Evolutionary conservation across 2,888 invertebrate genomes (phyloP).

Genomic region (Drosophila flavopinicola): DNA sequence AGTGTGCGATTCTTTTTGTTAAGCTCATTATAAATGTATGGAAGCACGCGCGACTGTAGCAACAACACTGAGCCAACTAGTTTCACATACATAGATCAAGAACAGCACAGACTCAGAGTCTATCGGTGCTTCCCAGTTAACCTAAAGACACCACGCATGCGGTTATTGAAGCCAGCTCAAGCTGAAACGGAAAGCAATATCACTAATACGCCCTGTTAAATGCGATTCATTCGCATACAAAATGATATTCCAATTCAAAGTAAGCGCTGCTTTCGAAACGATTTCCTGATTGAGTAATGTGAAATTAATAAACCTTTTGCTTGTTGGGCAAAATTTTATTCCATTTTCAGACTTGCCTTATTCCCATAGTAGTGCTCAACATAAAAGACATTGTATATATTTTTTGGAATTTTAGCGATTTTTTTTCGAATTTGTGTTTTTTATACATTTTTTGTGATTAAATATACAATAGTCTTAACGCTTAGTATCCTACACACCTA

Average conservation of each 20-base stretch:
- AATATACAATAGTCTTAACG: conserved; percentile 60
- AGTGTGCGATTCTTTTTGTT: conserved; percentile 12
- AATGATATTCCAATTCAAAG: background rate
- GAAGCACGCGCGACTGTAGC: conserved; percentile 16
- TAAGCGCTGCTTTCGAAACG: background rate
- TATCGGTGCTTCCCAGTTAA: conserved; percentile 20
- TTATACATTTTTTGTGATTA: conserved; percentile 51
- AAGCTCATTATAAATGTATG: conserved; percentile 41
- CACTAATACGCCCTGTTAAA: background rate
- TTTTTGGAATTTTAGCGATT: conserved; percentile 44
- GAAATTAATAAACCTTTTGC: background rate
- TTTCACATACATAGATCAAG: conserved; percentile 4
- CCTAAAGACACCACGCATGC: conserved; percentile 1
- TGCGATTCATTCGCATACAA: background rate
- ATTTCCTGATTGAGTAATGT: background rate
- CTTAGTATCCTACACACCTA: conserved; percentile 70
- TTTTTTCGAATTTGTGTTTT: conserved; percentile 49
- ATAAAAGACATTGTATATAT: conserved; percentile 22
- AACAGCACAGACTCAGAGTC: conserved; percentile 9
- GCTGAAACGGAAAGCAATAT: conserved; percentile 5
- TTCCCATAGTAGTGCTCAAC: conserved; percentile 7
- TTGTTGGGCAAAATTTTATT: conserved; percentile 19
- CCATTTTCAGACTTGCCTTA: conserved; percentile 21
- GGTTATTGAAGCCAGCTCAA: background rate
- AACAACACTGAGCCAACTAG: conserved; percentile 22